These are phyloP conservation scores for Gephyroberyx darwinii DNA, from an alignment of 2,797 vertebrate genomes.

Conservation along the genomic window DNA sequence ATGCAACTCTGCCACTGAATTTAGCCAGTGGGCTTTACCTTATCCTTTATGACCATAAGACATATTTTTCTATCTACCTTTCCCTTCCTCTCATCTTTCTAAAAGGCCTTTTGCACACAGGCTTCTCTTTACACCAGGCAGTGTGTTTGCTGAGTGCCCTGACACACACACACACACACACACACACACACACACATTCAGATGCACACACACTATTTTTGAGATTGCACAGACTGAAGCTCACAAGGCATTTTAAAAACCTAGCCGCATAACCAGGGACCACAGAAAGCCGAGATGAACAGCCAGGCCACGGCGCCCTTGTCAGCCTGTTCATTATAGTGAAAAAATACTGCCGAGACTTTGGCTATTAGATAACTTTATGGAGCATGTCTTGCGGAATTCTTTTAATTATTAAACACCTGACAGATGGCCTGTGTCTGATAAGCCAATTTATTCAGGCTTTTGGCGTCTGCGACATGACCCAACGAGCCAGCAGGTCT, in stretches of 20 bases:
- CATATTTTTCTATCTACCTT: neutral
- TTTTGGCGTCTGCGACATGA: slow-evolving; percentile 32
- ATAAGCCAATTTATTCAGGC: slow-evolving; percentile 62
- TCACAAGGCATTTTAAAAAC: slow-evolving; percentile 10
- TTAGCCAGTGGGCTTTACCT: no score
- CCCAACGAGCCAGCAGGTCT: slow-evolving; percentile 25
- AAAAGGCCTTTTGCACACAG: neutral
- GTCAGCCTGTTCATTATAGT: slow-evolving; percentile 60
- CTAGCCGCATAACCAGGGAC: slow-evolving; percentile 8
- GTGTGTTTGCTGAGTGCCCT: slow-evolving; percentile 1
- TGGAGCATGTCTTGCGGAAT: slow-evolving; percentile 49
- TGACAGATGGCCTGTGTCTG: slow-evolving; percentile 59
- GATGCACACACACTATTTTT: slow-evolving; percentile 2
- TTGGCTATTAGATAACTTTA: slow-evolving; percentile 57
- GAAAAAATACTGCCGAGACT: slow-evolving; percentile 51
- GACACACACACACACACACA: neutral
- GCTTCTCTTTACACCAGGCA: slow-evolving; percentile 1
- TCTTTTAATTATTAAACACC: slow-evolving; percentile 64
- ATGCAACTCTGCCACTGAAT: no score
- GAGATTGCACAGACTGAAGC: slow-evolving; percentile 15
- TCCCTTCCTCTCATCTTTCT: neutral
- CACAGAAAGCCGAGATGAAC: slow-evolving; percentile 26
- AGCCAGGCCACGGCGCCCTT: slow-evolving; percentile 19
- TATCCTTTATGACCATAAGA: no score
- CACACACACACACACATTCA: slow-evolving; percentile 4